Evolutionary conservation across 2,888 invertebrate genomes (phyloP), one percentile per base, ranked within the genome.

Genomic region (Dynastes hyllus): DNA sequence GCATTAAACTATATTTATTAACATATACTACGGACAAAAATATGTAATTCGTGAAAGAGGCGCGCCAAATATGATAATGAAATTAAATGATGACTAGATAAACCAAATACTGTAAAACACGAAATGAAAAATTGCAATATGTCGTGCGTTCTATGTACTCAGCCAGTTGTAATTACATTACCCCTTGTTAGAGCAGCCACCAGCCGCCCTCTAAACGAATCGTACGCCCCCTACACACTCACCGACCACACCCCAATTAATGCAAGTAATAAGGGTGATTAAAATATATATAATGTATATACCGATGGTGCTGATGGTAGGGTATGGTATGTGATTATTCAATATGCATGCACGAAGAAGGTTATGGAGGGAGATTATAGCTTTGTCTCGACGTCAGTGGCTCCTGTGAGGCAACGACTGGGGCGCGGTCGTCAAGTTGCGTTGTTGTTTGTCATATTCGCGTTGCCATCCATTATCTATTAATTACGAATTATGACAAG

Each of bases 251-350:
- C 86, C 85, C 84, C 85, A 86, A 86, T 87, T 86, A 87, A 85
- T 83, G 83, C 81, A 83, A 85, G 84, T 86, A 86, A 86, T 87
- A 87, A 86, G 85, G 83, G 85, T 85, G 85, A 87, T 87, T 87
- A 87, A 85, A 86, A 85, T 85, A 84, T 86, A 84, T n/a, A 85
- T n/a, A 87, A 86, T 85, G 86, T 83, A 85, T 83, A 27, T 50
- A 5, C 13, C 13, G 22, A 22, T n/a, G 27, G 63, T 8, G 29
- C 13, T 63, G 29, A 45, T 45, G 45, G 45, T 45, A 45, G 45
- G 9, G 85, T 58, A 76, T 80, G 85, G 84, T 84, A 84, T 84
- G 84, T 84, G 85, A 80, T 61, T 45, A 58, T 22, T 75, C 63
- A 29, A 75, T 75, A 50, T 45, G 63, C 58, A 69, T 45, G 50